Evolutionary conservation across 2,113 vertebrate species (phyloP), one percentile per base, ranked within the genome.

Genomic region (Rhea americana): DNA sequence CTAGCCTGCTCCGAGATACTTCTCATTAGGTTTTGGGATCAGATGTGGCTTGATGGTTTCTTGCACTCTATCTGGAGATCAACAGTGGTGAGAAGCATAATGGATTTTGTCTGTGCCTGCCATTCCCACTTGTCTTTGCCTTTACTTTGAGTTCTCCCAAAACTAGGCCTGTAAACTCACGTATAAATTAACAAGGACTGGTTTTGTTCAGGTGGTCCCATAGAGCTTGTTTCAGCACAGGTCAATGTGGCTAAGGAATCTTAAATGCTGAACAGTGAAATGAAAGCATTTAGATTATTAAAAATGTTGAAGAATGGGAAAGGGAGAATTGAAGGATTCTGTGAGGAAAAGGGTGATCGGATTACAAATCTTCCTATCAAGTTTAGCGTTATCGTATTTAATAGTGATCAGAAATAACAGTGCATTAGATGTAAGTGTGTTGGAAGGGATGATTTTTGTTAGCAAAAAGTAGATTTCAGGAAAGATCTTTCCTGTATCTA

Each of bases 71-170:
- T 21, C 18, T n/a, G 4, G 10, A 13, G 10, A 26, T 24, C 41
- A 19, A 0, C 20, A 47, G 20, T 37, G 18, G 9, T 18, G 63
- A 86, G 17, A 7, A 72, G 18, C 0, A 0, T 62, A n/a, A 70
- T 37, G 32, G 24, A 55, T 56, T 72, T 76, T 72, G 21, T 58
- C 55, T 58, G 10, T 48, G 24, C 25, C 45, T 3, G 48, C 15
- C 24, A 11, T 65, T 85, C 58, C 58, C 45, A 13, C 10, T 26
- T 5, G 8, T 26, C 71, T 70, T 81, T 48, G 14, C 11, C 48
- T 82, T 76, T 71, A 22, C 18, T 56, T 75, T 45, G 20, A 13
- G 50, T 59, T 76, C 51, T 43, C 58, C 5, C 35, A 19, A 8
- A 37, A 2, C 5, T 62, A 13, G 25, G 14, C 25, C 41, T 48